These are phyloP conservation scores for Osmerus mordax DNA, from an alignment of 2,113 vertebrate species.

Conservation along the genomic window DNA sequence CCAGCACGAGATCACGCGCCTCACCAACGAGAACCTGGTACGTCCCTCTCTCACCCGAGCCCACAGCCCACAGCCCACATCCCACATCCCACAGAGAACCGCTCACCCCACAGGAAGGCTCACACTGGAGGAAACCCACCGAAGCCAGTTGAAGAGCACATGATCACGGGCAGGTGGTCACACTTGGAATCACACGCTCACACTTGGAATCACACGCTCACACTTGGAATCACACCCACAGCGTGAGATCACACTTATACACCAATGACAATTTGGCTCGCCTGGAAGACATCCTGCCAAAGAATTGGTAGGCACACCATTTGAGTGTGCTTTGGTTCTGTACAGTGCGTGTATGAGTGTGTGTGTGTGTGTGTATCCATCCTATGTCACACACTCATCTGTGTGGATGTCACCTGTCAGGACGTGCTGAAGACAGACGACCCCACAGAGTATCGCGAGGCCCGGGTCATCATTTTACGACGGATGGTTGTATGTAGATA, in stretches of 20 bases:
- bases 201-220: no score
- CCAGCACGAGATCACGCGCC: conserved; percentile 95
- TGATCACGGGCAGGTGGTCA: no score
- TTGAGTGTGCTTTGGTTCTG: no score
- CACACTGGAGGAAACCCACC: not conserved
- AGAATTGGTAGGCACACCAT: no score
- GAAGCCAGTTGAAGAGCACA: no score
- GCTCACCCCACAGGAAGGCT: not conserved
- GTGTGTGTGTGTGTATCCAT: not conserved
- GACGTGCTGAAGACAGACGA: conserved; percentile 87
- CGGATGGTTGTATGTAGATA: conserved; percentile 97
- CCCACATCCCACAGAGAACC: not conserved
- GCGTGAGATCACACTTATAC: no score
- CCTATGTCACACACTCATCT: conserved; percentile 16
- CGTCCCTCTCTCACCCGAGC: conserved; percentile 21
- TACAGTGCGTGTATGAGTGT: not conserved
- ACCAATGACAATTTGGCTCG: no score
- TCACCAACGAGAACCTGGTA: conserved; percentile 98
- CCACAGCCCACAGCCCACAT: not conserved
- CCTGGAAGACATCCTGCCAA: no score
- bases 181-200: no score
- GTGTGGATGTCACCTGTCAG: conserved; percentile 81
- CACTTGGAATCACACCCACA: no score
- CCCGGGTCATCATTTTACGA: conserved; percentile 92
- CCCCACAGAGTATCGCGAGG: conserved; percentile 86